Conservation (phyloP, 2,888 invertebrate genomes). For the Leptinotarsa rubiginosa region DNA sequence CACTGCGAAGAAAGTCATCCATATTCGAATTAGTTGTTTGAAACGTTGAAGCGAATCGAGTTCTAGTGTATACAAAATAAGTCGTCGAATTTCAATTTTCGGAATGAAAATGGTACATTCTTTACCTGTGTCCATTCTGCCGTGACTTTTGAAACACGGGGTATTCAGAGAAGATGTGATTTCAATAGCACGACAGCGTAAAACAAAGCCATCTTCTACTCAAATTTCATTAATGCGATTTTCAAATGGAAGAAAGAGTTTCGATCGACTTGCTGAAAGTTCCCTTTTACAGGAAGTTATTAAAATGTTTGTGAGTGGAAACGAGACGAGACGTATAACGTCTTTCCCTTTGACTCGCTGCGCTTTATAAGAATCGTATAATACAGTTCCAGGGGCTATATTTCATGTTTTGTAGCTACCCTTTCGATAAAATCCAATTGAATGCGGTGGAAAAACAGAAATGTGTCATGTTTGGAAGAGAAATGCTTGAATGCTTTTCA, state of each 20-base stretch:
- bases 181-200: background rate
- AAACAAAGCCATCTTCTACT: background rate
- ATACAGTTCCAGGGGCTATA: conserved; percentile 19
- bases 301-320: conserved; percentile 5
- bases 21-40: too few species aligned
- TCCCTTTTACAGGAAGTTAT: conserved; percentile 9
- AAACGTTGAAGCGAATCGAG: too few species aligned
- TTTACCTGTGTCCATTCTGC: too few species aligned
- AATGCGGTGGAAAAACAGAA: conserved; percentile 33
- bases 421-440: conserved; percentile 35
- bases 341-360: conserved; percentile 3
- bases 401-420: conserved; percentile 25
- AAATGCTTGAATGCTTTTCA: conserved; percentile 40
- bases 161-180: background rate
- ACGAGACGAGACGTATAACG: background rate
- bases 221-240: background rate
- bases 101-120: too few species aligned
- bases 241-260: background rate
- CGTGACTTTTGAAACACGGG: too few species aligned
- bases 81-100: too few species aligned
- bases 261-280: background rate
- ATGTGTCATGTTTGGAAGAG: conserved; percentile 30
- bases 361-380: conserved; percentile 3
- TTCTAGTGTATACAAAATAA: too few species aligned
- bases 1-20: too few species aligned